Conservation (phyloP, 2,113 vertebrate genomes). For the Petrocephalus zakoni region DNA sequence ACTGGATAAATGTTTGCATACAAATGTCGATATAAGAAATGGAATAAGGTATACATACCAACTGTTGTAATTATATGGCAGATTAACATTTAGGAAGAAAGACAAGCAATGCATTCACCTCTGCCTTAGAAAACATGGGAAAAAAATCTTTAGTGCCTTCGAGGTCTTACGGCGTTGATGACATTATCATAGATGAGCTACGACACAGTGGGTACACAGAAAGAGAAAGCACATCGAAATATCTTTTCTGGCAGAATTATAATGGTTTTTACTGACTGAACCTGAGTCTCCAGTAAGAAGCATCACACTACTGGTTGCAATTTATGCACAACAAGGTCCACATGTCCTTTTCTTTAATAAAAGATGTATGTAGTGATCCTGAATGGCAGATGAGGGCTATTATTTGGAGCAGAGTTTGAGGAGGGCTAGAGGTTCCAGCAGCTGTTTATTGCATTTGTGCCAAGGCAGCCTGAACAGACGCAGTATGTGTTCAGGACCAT, state of each 20-base stretch:
- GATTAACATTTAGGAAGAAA: neutral
- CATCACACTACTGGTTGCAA: neutral
- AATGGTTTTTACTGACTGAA: neutral
- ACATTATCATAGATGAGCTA: neutral
- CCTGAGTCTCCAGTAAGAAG: neutral
- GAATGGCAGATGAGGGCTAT: conserved; percentile 44
- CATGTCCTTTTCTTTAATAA: neutral
- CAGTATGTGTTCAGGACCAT: conserved; percentile 26
- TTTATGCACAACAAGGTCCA: neutral
- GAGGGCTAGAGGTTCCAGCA: conserved; percentile 38
- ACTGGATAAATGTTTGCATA: neutral
- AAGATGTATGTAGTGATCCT: conserved; percentile 41
- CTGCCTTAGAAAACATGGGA: neutral
- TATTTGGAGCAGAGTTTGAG: conserved; percentile 51
- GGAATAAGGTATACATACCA: neutral
- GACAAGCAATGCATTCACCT: neutral
- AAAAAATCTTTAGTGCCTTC: neutral
- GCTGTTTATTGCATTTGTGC: conserved; percentile 55
- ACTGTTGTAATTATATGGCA: neutral
- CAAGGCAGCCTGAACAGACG: conserved; percentile 53
- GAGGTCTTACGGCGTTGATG: neutral
- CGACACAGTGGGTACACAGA: neutral
- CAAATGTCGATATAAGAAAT: neutral
- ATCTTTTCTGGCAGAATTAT: neutral
- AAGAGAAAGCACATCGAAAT: neutral